phyloP scores from a whole-genome alignment of 1,140 invertebrate species.

The Gonioctena quinquepunctata region DNA sequence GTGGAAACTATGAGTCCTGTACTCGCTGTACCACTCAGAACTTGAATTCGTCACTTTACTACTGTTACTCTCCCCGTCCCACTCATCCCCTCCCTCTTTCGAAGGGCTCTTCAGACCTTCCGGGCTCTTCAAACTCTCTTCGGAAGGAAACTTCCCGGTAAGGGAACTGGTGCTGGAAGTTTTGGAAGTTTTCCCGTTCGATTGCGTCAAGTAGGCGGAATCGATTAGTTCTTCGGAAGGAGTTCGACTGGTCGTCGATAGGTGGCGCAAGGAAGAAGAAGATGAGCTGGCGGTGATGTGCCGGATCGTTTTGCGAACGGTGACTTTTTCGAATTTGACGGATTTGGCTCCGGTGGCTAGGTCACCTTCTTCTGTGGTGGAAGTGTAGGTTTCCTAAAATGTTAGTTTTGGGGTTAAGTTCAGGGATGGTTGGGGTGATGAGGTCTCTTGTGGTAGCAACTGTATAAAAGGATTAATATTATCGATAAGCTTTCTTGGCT shows the following conservation, averaged over 20 bases:
- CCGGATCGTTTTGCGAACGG: constrained; percentile 61
- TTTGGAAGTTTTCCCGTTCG: constrained; percentile 58
- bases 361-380: constrained; percentile 67
- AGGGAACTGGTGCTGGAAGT: constrained; percentile 54
- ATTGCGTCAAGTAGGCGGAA: constrained; percentile 64
- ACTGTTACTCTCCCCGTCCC: constrained; percentile 44
- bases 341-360: constrained; percentile 63
- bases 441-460: background rate
- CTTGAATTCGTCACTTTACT: constrained; percentile 45
- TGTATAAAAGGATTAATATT: no score
- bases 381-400: constrained; percentile 63
- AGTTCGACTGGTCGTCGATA: constrained; percentile 53
- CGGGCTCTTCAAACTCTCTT: constrained; percentile 58
- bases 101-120: constrained; percentile 31
- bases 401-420: background rate
- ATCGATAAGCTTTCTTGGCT: background rate
- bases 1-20: constrained; percentile 61
- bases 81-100: constrained; percentile 34
- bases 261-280: constrained; percentile 25
- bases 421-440: background rate
- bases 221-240: constrained; percentile 63
- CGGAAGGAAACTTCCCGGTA: constrained; percentile 62
- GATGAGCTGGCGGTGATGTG: constrained; percentile 51
- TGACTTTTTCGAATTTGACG: constrained; percentile 71
- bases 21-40: constrained; percentile 65